Percentiles rank a stretch among this genome's conserved stretches.
Conservation (phyloP, 2,888 invertebrate species). For the Dexiosoma caninum region DNA sequence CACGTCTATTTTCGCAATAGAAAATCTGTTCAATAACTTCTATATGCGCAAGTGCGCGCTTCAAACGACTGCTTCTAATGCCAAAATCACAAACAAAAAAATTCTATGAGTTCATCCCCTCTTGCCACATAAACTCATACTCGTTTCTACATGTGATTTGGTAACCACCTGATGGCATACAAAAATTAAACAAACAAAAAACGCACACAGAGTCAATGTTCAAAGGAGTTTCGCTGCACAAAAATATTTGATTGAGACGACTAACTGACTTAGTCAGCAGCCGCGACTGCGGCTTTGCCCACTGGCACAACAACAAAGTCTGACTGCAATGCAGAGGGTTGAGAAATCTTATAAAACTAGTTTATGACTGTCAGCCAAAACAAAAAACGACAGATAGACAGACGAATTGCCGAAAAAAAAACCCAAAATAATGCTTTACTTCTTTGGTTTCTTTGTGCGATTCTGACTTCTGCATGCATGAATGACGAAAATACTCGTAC, state of each 20-base stretch:
- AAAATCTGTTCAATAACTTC: conserved; percentile 62
- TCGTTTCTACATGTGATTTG: conserved; percentile 20
- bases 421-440: background rate
- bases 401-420: conserved; percentile 29
- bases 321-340: conserved; percentile 33
- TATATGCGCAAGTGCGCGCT: conserved; percentile 59
- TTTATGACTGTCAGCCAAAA: conserved; percentile 40
- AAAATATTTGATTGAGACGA: conserved; percentile 27
- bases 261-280: conserved; percentile 1
- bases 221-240: conserved; percentile 35
- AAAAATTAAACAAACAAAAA: conserved; percentile 7
- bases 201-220: conserved; percentile 40
- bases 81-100: conserved; percentile 40
- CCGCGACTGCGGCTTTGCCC: conserved; percentile 19
- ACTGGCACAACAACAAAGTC: background rate
- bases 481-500: conserved; percentile 10
- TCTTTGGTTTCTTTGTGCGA: conserved; percentile 5
- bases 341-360: conserved; percentile 60
- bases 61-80: conserved; percentile 57
- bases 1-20: conserved; percentile 62
- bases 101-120: conserved; percentile 46
- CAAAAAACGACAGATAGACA: background rate
- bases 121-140: conserved; percentile 9
- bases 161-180: conserved; percentile 58
- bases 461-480: conserved; percentile 34